Evolutionary conservation across 1,140 invertebrate species (phyloP).

Genomic region (Sarcophaga bullata): DNA sequence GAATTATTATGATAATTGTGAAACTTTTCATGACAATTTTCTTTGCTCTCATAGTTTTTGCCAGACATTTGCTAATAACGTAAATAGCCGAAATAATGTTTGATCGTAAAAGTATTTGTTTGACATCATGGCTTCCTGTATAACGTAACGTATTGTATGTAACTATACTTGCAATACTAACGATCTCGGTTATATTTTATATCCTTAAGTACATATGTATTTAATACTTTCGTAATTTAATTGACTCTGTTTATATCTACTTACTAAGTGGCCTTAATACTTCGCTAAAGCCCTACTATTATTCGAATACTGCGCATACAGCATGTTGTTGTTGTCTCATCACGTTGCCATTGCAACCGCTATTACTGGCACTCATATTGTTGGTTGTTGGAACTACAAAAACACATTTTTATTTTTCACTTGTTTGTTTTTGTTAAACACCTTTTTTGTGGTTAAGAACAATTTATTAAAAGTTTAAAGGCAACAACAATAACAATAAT

Average conservation of each 20-base stretch:
- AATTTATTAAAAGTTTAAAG: slow-evolving; percentile 36
- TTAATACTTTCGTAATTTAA: neutral
- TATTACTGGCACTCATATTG: neutral
- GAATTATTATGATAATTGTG: too few species aligned
- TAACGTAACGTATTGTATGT: too few species aligned
- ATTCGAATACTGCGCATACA: neutral
- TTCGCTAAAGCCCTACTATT: slow-evolving; percentile 8
- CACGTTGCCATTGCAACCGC: neutral
- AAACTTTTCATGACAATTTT: too few species aligned
- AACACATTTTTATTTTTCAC: neutral
- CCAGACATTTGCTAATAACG: too few species aligned
- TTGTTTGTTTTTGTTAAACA: slow-evolving; percentile 9
- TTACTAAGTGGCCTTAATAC: slow-evolving; percentile 27
- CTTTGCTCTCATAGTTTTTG: too few species aligned
- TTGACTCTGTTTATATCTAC: slow-evolving; percentile 15
- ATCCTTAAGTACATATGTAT: neutral
- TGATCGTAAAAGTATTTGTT: too few species aligned
- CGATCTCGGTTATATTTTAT: neutral
- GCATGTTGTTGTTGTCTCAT: neutral
- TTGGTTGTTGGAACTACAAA: neutral
- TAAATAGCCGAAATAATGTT: too few species aligned
- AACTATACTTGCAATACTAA: neutral
- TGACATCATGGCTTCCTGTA: too few species aligned
- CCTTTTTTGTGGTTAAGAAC: slow-evolving; percentile 35
- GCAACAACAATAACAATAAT: neutral